A percentile compares a stretch with the other conserved stretches of the same genome.
phyloP scores from a whole-genome alignment of 1,140 invertebrate species.

The Cydia pomonella region DNA sequence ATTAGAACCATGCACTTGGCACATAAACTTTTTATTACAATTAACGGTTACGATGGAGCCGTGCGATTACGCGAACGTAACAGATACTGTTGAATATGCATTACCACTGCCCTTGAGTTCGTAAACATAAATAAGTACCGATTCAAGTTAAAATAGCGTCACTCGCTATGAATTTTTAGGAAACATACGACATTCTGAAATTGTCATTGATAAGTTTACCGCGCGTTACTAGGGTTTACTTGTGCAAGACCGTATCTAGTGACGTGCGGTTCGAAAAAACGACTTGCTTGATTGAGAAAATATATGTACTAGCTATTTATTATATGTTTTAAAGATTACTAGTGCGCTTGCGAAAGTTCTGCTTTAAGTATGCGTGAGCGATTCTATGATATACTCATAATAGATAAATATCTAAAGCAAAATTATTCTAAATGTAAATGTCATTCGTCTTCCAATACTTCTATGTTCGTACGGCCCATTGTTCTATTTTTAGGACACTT shows the following conservation, averaged over 20 bases:
- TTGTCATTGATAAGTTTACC: background rate
- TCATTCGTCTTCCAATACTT: too few relatives aligned
- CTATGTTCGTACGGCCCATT: too few relatives aligned
- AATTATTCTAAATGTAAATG: too few relatives aligned
- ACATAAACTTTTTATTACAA: slow-evolving; percentile 18
- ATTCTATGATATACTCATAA: background rate
- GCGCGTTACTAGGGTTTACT: slow-evolving; percentile 9
- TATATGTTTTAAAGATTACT: too few relatives aligned
- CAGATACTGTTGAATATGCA: slow-evolving; percentile 31
- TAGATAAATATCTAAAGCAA: too few relatives aligned
- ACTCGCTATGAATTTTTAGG: background rate
- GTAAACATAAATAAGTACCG: slow-evolving; percentile 21
- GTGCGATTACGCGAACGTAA: slow-evolving; percentile 27
- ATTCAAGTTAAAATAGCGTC: background rate
- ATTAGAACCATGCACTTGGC: slow-evolving; percentile 2
- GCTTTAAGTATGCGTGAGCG: background rate
- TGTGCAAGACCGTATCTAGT: background rate
- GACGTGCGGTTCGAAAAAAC: background rate
- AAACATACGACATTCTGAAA: background rate
- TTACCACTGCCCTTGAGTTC: slow-evolving; percentile 17
- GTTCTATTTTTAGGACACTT: too few relatives aligned
- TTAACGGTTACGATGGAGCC: background rate
- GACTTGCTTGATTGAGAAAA: background rate
- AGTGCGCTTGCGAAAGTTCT: slow-evolving; percentile 4
- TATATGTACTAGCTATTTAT: background rate